phyloP scores from a whole-genome alignment of 1,140 invertebrate species.

The Frieseomelitta varia region DNA sequence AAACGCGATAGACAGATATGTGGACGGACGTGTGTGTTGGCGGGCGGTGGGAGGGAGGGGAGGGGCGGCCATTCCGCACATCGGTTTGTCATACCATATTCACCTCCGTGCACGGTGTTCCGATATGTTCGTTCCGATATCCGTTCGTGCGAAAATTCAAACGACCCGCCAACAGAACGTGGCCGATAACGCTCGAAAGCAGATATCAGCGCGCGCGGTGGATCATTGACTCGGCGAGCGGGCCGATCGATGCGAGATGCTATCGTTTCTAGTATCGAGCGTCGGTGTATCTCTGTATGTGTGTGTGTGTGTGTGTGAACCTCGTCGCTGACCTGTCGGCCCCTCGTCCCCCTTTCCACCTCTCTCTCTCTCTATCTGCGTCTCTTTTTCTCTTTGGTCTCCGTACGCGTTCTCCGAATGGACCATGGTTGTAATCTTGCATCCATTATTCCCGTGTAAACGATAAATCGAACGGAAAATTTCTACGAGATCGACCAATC shows the following conservation, averaged over 20 bases:
- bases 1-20: constrained; percentile 26
- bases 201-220: constrained; percentile 60
- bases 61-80: constrained; percentile 39
- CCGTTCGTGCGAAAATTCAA: constrained; percentile 75
- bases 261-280: constrained; percentile 53
- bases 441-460: constrained; percentile 40
- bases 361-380: not conserved
- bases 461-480: constrained; percentile 38
- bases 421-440: constrained; percentile 14
- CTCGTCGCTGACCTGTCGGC: constrained; percentile 5
- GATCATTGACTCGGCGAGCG: constrained; percentile 43
- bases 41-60: no score
- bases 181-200: constrained; percentile 61
- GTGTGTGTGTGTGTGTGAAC: not conserved
- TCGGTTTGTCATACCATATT: constrained; percentile 47
- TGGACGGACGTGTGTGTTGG: constrained; percentile 31
- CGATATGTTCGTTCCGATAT: constrained; percentile 64
- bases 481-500: not conserved
- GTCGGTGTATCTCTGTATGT: no score
- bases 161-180: constrained; percentile 70
- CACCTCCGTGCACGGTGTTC: constrained; percentile 38
- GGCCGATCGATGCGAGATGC: constrained; percentile 51
- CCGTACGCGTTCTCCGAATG: no score
- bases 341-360: not conserved
- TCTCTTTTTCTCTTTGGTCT: not conserved